These are phyloP conservation scores for Leucophora obtusa DNA, from an alignment of 2,888 invertebrate genomes.

Conservation along the genomic window DNA sequence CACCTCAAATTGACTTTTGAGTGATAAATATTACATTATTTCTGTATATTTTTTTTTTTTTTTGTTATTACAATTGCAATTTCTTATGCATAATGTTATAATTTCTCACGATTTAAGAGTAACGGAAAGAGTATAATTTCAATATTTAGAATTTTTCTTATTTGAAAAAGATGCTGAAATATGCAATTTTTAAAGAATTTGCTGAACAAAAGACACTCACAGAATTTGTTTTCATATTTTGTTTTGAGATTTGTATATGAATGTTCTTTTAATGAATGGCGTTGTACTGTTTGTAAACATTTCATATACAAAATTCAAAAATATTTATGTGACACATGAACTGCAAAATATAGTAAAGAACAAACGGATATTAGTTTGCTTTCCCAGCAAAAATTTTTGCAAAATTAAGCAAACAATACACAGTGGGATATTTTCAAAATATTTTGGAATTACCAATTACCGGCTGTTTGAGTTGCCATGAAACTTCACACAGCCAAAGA, in stretches of 20 bases:
- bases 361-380: not conserved
- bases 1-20: conserved; percentile 28
- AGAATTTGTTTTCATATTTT: not conserved
- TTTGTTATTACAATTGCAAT: not conserved
- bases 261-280: not conserved
- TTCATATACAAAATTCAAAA: not conserved
- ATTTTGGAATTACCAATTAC: too few species aligned
- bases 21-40: conserved; percentile 40
- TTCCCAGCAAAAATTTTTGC: not conserved
- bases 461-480: too few species aligned
- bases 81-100: conserved; percentile 2
- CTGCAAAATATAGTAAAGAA: not conserved
- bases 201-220: not conserved
- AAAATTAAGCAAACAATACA: too few species aligned
- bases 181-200: not conserved
- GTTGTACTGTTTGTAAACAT: not conserved
- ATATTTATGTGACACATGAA: not conserved
- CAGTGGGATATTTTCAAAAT: too few species aligned
- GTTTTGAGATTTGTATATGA: not conserved
- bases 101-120: conserved; percentile 38
- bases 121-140: not conserved
- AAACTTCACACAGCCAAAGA: too few species aligned
- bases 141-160: not conserved
- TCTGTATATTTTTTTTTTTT: not conserved
- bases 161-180: not conserved